A percentile compares a stretch with the other conserved stretches of the same genome.
These are phyloP conservation scores for Spinibarbus caldwelli DNA, from an alignment of 2,797 vertebrate species.

Conservation along the genomic window DNA sequence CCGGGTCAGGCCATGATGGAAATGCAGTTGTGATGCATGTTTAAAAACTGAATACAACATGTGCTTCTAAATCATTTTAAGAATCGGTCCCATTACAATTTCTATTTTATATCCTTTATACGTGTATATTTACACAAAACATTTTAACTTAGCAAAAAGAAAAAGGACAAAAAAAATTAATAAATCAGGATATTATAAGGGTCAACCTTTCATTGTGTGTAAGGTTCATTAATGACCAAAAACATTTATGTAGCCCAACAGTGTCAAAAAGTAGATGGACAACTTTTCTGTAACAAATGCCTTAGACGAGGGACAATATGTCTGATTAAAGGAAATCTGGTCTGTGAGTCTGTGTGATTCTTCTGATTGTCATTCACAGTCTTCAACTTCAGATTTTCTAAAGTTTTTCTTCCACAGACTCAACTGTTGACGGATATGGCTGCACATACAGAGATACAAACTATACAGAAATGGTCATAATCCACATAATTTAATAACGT, in stretches of 20 bases:
- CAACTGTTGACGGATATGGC: neutral
- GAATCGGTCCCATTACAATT: constrained; percentile 50
- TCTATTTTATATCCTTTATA: constrained; percentile 62
- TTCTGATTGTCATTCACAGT: constrained; percentile 14
- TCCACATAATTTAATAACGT: constrained; percentile 62
- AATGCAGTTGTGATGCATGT: constrained; percentile 69
- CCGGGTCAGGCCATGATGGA: constrained; percentile 58
- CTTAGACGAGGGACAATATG: constrained; percentile 80
- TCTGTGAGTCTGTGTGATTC: constrained; percentile 63
- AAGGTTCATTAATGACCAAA: constrained; percentile 80
- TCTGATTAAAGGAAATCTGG: constrained; percentile 78
- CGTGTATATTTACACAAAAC: constrained; percentile 66
- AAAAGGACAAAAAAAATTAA: constrained; percentile 54
- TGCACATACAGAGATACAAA: neutral
- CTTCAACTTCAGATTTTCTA: constrained; percentile 42
- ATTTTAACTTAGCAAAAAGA: constrained; percentile 59
- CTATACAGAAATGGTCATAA: constrained; percentile 8
- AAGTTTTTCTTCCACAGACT: neutral
- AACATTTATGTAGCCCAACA: constrained; percentile 81
- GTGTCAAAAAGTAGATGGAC: constrained; percentile 76
- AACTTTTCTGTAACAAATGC: constrained; percentile 71
- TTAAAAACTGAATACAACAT: constrained; percentile 59
- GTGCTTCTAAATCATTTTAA: constrained; percentile 52
- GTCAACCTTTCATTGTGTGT: constrained; percentile 64
- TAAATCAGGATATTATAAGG: constrained; percentile 54